Base-by-base conservation (phyloP, 2,797 vertebrate genomes). In the Acanthopagrus latus region DNA sequence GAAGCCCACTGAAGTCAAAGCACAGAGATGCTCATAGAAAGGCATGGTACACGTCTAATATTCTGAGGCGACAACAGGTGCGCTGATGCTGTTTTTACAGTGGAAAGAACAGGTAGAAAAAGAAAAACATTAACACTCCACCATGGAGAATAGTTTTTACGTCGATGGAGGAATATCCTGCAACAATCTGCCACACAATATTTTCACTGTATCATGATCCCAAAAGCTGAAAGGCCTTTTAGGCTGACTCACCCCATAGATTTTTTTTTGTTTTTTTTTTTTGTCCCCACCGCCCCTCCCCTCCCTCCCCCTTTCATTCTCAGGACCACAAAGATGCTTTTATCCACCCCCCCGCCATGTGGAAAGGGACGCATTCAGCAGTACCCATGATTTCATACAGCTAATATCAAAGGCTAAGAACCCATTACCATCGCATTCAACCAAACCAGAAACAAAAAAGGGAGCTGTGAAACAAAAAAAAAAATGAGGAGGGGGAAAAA, bases 401-500 rank as follows among this genome's bases (percentile, higher is more conserved):
- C 92, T 92, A 86, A 94, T 95, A 92, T 93, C 91, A 95, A 96
- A 97, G 95, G 95, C 94, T 90, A 95, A 95, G 70, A 82, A 83
- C 56, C 69, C 51, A 56, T 69, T 66, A 66, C 64, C 54, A 55
- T 84, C 82, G 83, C 88, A 92, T 85, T 90, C 95, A 95, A 95
- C 73, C 94, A 93, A 94, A 95, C 93, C 94, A 91, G 93, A 91
- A 33, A 33, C 29, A 33, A 33, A 29, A 94, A 93, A 89, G 94
- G 91, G 59, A 79, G 66, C 44, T 48, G 48, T 91, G 90, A 89
- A 92, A 95, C 92, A 90, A 83, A 93, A 92, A 7, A 92, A 7
- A 3, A 89, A 92, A 92, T 92, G 3, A 1, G 25, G 17, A 2
- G 3, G 1, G 25, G 17, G 44, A 23, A 92, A 93, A 91, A 83